Percentiles rank a stretch among this genome's conserved stretches.
Evolutionary conservation across 2,113 vertebrate species (phyloP).

Genomic region (Lichenostomus cassidix): DNA sequence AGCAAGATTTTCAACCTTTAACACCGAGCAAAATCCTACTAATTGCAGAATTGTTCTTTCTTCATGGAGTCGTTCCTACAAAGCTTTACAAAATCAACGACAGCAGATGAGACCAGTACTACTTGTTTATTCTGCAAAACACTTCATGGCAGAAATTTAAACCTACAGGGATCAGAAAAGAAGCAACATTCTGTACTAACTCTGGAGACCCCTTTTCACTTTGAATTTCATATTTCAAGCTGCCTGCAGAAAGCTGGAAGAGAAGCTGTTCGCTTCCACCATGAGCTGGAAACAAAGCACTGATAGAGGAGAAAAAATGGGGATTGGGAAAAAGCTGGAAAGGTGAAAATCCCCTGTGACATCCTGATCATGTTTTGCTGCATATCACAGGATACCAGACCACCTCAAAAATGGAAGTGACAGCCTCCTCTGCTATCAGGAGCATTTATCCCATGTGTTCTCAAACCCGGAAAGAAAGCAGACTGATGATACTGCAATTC

Average conservation of each 20-base stretch:
- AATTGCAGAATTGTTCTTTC: constrained; percentile 53
- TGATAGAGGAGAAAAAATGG: accelerated
- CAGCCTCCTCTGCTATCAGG: background rate
- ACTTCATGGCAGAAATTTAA: background rate
- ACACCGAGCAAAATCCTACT: constrained; percentile 35
- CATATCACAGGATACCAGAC: background rate
- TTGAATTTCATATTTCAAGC: constrained; percentile 20
- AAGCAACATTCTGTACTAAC: background rate
- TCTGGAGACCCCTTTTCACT: background rate
- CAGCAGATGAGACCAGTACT: background rate
- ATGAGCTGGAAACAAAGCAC: background rate
- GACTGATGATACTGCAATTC: background rate
- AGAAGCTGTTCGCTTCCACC: background rate
- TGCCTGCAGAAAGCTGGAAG: background rate
- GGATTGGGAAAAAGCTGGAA: background rate
- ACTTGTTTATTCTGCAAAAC: constrained; percentile 12
- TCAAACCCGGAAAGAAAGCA: background rate
- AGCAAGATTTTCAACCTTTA: constrained; percentile 49
- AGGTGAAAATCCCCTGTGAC: constrained; percentile 21
- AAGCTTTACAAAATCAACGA: background rate
- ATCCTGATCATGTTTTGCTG: background rate
- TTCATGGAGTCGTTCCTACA: constrained; percentile 2
- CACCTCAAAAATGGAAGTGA: background rate
- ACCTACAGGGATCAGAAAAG: background rate
- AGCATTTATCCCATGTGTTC: background rate